Evolutionary conservation across 2,888 invertebrate species (phyloP), one percentile per base, ranked within the genome.

Genomic region (Neuroscelio doddi): DNA sequence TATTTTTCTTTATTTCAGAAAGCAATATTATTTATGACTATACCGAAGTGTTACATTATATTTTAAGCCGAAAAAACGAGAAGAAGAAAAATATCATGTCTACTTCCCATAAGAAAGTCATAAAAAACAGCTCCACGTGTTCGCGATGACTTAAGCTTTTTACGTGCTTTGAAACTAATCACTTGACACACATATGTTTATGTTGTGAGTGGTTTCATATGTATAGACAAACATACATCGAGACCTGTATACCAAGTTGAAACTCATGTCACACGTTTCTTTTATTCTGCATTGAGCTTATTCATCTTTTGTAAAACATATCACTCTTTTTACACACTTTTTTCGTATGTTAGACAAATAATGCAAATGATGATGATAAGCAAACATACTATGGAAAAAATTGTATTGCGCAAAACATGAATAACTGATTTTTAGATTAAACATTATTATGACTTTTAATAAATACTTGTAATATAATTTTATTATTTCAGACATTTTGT

Each of bases 61-160:
- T 61, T 63, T 56, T 32, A 5, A 29, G 15, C 10, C 9, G 34
- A 15, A 30, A 56, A 46, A 39, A 51, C 15, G 32, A 9, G 38
- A 12, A 26, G 4, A 39, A 50, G 49, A 29, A 58, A 50, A 34
- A 27, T 50, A 21, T 12, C 50, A 12, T 46, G 24, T 53, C 32
- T 27, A 59, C 62, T 68, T 70, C 66, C 58, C 58, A 66, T 50
- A 49, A 68, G 50, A 69, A 71, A 61, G 52, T 49, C 53, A 41
- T 71, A 71, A 71, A 74, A 64, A 73, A 55, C 12, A 32, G 49
- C 56, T 50, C 64, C 72, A 73, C 73, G 71, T 74, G 71, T 70
- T 68, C 57, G 45, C 64, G 62, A 53, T 64, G 57, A 57, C 64
- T 62, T 62, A 53, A 63, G 64, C 70, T 71, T 74, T 72, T 74